A percentile compares a stretch with the other conserved stretches of the same genome.
Evolutionary conservation across 2,113 vertebrate species (phyloP).

Genomic region (Lepus europaeus): DNA sequence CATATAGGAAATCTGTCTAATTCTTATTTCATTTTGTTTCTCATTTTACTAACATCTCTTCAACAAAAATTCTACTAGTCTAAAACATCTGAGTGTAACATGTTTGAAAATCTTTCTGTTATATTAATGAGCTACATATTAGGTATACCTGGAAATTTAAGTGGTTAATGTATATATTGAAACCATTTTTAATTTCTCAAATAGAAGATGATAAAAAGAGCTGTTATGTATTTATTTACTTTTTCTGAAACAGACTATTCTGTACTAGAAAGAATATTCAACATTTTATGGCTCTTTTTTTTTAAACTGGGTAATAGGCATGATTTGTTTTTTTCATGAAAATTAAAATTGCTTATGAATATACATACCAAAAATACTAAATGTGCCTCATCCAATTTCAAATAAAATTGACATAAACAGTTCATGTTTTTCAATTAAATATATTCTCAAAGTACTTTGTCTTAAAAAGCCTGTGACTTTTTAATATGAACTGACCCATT

Average conservation of each 20-base stretch:
- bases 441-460: background rate
- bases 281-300: background rate
- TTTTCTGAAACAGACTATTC: background rate
- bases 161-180: background rate
- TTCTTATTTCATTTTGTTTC: background rate
- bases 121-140: background rate
- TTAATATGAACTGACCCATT: slow-evolving; percentile 21
- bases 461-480: background rate
- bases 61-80: background rate
- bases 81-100: background rate
- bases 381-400: background rate
- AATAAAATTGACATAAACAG: background rate
- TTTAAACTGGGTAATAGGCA: background rate
- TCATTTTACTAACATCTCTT: slow-evolving; percentile 13
- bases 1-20: background rate
- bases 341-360: background rate
- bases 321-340: background rate
- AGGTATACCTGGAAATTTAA: slow-evolving; percentile 30
- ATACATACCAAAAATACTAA: background rate
- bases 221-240: background rate
- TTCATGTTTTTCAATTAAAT: background rate
- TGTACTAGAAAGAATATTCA: background rate
- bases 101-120: background rate
- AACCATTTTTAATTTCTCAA: background rate
- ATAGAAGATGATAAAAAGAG: background rate